These are phyloP conservation scores for Oscheius sp. DNA, from an alignment of 2,888 invertebrate species.

Conservation along the genomic window DNA sequence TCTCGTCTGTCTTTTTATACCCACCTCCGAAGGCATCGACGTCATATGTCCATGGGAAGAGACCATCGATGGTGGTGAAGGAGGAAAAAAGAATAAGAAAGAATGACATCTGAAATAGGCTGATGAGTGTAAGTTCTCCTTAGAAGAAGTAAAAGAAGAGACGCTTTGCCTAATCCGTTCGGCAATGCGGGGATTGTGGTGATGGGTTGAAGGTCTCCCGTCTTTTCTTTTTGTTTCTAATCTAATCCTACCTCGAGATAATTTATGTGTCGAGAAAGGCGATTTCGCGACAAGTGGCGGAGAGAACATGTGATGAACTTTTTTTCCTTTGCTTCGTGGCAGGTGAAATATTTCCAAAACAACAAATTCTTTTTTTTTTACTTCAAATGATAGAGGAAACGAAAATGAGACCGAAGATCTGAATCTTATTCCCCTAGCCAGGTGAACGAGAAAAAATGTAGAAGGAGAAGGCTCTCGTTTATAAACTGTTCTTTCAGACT, in stretches of 20 bases:
- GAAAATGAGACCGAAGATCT: too few relatives aligned
- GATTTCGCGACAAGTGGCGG: too few relatives aligned
- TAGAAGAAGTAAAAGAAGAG: neutral
- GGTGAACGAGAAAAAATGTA: too few relatives aligned
- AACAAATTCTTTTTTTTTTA: too few relatives aligned
- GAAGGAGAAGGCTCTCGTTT: neutral
- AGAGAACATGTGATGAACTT: too few relatives aligned
- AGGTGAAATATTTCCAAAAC: too few relatives aligned
- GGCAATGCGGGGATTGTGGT: conserved; percentile 7
- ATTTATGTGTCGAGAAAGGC: too few relatives aligned
- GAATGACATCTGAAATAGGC: conserved; percentile 2
- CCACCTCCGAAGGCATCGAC: conserved; percentile 67
- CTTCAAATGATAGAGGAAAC: too few relatives aligned
- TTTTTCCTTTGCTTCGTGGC: too few relatives aligned
- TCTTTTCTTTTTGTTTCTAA: neutral
- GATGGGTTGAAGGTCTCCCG: neutral
- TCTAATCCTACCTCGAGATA: too few relatives aligned
- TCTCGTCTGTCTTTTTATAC: conserved; percentile 5
- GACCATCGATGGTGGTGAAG: neutral
- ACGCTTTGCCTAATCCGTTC: neutral
- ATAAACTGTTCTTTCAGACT: neutral
- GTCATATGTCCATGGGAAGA: conserved; percentile 66
- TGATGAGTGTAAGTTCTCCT: too few relatives aligned
- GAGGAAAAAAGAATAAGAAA: neutral
- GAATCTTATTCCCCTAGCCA: too few relatives aligned